Evolutionary conservation across 2,113 vertebrate genomes (phyloP).

Genomic region (Psittacula cyanocephala): DNA sequence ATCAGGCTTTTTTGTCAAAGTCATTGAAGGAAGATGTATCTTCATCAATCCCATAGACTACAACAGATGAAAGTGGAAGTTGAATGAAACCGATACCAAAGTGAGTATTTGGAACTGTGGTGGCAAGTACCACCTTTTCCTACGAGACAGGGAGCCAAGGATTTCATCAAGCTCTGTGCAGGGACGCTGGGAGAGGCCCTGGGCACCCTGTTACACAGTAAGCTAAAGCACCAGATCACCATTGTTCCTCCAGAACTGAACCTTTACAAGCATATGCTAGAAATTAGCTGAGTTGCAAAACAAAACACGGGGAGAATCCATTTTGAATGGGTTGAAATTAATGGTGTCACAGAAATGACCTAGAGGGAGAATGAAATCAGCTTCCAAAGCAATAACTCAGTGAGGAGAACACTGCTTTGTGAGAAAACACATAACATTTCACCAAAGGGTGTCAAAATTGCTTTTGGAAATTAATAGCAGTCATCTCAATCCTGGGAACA

Average conservation of each 20-base stretch:
- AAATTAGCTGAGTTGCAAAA: slow-evolving; percentile 33
- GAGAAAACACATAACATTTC: not conserved
- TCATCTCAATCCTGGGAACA: not conserved
- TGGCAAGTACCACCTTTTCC: not conserved
- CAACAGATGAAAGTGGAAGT: not conserved
- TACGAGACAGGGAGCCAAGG: not conserved
- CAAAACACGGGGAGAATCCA: not conserved
- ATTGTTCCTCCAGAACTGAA: not conserved
- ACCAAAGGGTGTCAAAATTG: not conserved
- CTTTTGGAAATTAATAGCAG: not conserved
- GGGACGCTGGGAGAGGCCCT: not conserved
- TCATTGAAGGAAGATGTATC: not conserved
- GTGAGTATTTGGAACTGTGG: not conserved
- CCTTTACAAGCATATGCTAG: not conserved
- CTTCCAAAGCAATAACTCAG: not conserved
- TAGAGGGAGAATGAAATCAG: not conserved
- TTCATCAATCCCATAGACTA: not conserved
- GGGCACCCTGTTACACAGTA: not conserved
- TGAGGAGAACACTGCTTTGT: not conserved
- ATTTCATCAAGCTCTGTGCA: not conserved
- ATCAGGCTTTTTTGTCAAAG: not conserved
- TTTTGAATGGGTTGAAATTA: not conserved
- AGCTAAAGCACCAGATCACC: not conserved
- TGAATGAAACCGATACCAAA: not conserved
- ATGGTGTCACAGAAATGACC: not conserved